Evolutionary conservation across 1,140 invertebrate genomes (phyloP).

Genomic region (Penaeus chinensis): DNA sequence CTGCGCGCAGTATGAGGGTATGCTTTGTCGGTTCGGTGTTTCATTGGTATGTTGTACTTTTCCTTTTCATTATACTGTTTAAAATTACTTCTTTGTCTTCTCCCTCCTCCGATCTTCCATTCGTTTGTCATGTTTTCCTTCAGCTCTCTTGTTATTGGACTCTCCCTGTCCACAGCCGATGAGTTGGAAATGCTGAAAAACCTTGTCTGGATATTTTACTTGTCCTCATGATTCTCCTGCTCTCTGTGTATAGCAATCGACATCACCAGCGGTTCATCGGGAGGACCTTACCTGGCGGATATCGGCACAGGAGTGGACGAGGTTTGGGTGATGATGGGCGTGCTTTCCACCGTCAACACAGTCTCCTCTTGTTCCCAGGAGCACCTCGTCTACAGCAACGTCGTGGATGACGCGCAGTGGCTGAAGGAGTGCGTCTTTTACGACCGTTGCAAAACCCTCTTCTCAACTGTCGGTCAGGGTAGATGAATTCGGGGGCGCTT

Average conservation of each 20-base stretch:
- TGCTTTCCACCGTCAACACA: constrained; percentile 19
- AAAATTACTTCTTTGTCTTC: no score
- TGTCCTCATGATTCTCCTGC: not conserved
- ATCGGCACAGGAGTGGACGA: constrained; percentile 12
- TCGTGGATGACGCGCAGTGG: not conserved
- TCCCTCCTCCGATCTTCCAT: no score
- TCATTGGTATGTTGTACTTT: no score
- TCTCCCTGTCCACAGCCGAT: not conserved
- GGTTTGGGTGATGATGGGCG: constrained; percentile 1
- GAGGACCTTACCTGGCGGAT: constrained; percentile 26
- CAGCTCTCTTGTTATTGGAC: no score
- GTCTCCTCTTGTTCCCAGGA: not conserved
- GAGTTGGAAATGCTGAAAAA: not conserved
- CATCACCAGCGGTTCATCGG: constrained; percentile 1
- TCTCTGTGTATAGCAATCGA: not conserved
- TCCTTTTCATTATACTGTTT: no score
- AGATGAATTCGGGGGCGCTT: not conserved
- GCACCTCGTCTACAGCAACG: constrained; percentile 20
- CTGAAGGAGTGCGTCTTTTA: constrained; percentile 21
- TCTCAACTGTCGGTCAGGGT: not conserved
- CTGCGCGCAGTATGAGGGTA: no score
- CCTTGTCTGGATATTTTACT: constrained; percentile 4
- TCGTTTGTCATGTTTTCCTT: no score
- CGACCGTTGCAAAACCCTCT: not conserved
- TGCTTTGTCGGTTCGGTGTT: no score